Base-by-base conservation (phyloP, 2,797 vertebrate genomes). In the Oreortyx pictus region DNA sequence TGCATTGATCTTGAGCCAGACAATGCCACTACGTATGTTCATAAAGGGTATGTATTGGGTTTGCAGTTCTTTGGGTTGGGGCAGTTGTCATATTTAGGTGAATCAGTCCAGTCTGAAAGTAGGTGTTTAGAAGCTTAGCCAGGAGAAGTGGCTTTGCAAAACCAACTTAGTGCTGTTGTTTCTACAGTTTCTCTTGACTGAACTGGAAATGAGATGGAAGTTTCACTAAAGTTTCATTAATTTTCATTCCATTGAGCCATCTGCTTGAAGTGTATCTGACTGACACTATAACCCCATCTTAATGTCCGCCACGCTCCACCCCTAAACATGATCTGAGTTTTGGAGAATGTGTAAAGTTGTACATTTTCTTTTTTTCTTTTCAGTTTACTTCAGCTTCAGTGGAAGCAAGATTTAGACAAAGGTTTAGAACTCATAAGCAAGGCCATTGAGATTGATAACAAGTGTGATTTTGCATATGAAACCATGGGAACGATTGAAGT, bases 401-500 rank as follows among this genome's bases (percentile, higher is more conserved):
- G 99, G 99, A 99, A 99, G 95, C 99, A 99, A 96, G 99, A 99
- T 96, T 97, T 99, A 60, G 99, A 99, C 93, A 98, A 98, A 97
- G 99, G 99, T 44, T 98, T 99, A 87, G 99, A 99, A 50, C 99
- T 99, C 90, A 99, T 99, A 97, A 98, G 99, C 96, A 99, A 99
- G 97, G 99, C 99, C 73, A 99, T 99, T 91, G 99, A 99, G 97
- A 99, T 99, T 25, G 99, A 99, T 97, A 99, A 99, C 98, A 99
- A 99, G 97, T 99, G 99, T 97, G 99, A 99, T 97, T 99, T 99
- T 98, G 99, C 99, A 17, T 99, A 99, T 56, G 99, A 99, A 98
- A 99, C 99, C 25, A 99, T 99, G 99, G 99, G 99, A 97, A 99
- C 99, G 95, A 99, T 99, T 92, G 99, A 99, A 98, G 99, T 99